Percentiles rank a stretch among this genome's conserved stretches.
Conservation (phyloP, 2,888 invertebrate genomes). For the Patella caerulea region DNA sequence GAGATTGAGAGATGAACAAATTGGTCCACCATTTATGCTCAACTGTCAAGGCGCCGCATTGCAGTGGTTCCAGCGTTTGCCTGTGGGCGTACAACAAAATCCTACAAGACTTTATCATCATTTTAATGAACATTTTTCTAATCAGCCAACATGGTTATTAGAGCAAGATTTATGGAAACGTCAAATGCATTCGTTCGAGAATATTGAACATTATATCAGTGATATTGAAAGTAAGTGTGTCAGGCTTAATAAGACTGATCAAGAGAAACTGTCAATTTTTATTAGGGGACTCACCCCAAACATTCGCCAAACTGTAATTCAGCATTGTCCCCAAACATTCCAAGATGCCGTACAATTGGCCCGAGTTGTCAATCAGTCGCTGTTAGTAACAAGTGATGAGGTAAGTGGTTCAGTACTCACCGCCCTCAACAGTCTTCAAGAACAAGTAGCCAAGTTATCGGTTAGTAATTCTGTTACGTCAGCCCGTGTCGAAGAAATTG, state of each 20-base stretch:
- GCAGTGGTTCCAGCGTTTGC: background rate
- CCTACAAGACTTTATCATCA: background rate
- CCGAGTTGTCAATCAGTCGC: background rate
- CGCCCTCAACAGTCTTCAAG: background rate
- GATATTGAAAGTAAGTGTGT: conserved; percentile 12
- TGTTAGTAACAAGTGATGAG: background rate
- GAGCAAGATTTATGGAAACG: background rate
- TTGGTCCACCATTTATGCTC: background rate
- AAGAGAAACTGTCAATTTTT: background rate
- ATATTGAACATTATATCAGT: conserved; percentile 8
- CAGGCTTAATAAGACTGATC: conserved; percentile 1
- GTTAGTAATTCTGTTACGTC: background rate
- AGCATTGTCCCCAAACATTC: background rate
- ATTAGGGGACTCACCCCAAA: background rate
- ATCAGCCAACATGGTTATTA: background rate
- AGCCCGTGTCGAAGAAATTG: no score
- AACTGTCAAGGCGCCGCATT: background rate
- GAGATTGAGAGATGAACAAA: background rate
- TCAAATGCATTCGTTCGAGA: background rate
- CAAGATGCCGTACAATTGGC: background rate
- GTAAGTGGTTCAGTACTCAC: no score
- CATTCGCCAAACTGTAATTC: conserved; percentile 4
- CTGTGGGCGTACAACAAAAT: background rate
- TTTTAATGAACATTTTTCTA: background rate
- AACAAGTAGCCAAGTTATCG: background rate